These are phyloP conservation scores for Scaptomyza tumidula DNA, from an alignment of 2,888 invertebrate species.

Conservation along the genomic window DNA sequence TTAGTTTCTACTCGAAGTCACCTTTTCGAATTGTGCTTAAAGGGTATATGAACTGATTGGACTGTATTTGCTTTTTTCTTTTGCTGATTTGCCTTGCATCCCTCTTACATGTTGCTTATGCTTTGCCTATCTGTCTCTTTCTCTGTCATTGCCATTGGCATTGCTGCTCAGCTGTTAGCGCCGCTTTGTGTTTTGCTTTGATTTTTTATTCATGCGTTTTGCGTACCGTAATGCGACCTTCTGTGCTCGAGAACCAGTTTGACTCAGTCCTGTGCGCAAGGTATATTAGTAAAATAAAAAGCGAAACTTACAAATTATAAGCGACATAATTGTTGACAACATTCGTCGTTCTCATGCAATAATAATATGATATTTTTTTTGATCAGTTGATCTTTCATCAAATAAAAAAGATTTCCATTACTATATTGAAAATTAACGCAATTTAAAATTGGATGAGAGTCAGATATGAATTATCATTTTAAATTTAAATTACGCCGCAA, in stretches of 20 bases:
- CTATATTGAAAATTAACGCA: background rate
- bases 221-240: constrained; percentile 39
- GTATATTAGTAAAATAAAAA: constrained; percentile 5
- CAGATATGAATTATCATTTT: background rate
- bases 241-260: constrained; percentile 28
- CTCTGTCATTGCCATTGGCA: constrained; percentile 38
- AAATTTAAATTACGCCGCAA: constrained; percentile 5
- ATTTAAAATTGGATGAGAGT: background rate
- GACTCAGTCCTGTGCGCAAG: constrained; percentile 21
- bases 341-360: constrained; percentile 2
- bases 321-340: constrained; percentile 25
- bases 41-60: constrained; percentile 9
- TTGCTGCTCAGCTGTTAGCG: constrained; percentile 50
- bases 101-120: constrained; percentile 23
- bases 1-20: background rate
- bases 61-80: constrained; percentile 7
- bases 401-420: background rate
- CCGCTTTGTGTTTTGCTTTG: constrained; percentile 28
- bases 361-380: background rate
- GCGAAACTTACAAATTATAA: constrained; percentile 10
- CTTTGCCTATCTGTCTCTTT: constrained; percentile 23
- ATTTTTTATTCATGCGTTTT: constrained; percentile 36
- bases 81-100: constrained; percentile 5
- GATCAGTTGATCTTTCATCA: background rate
- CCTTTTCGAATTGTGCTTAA: background rate